These are phyloP conservation scores for Philhelius pedissequus DNA, from an alignment of 2,888 invertebrate species.

Conservation along the genomic window DNA sequence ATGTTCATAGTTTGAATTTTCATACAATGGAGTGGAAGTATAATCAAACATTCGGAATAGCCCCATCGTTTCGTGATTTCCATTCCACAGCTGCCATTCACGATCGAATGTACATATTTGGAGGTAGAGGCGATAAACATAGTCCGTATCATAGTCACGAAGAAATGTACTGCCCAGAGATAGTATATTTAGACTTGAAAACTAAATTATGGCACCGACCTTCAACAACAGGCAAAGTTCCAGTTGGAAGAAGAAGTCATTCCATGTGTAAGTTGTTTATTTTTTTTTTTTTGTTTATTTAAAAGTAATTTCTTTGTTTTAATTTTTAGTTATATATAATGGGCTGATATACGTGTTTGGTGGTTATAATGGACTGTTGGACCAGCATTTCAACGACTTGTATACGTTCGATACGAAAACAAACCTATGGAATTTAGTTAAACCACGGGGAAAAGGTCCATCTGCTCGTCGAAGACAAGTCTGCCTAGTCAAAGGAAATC, in stretches of 20 bases:
- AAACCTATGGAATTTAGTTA: constrained; percentile 83
- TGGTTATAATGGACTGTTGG: constrained; percentile 89
- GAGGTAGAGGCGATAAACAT: constrained; percentile 89
- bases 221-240: constrained; percentile 83
- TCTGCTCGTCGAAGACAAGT: constrained; percentile 87
- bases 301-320: background rate
- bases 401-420: constrained; percentile 85
- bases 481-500: constrained; percentile 86
- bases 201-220: constrained; percentile 85
- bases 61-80: constrained; percentile 90
- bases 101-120: constrained; percentile 92
- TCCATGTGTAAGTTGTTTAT: constrained; percentile 89
- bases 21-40: constrained; percentile 86
- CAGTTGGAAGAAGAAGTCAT: constrained; percentile 92
- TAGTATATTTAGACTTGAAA: constrained; percentile 87
- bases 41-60: constrained; percentile 82
- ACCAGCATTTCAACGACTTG: constrained; percentile 91
- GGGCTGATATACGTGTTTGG: constrained; percentile 92
- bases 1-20: constrained; percentile 87
- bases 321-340: constrained; percentile 86
- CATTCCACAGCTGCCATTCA: constrained; percentile 90
- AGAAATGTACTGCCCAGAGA: constrained; percentile 88
- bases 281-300: background rate
- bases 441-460: constrained; percentile 82
- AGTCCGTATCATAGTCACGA: constrained; percentile 83